Evolutionary conservation across 2,888 invertebrate species (phyloP).

Genomic region (Polietes domitor): DNA sequence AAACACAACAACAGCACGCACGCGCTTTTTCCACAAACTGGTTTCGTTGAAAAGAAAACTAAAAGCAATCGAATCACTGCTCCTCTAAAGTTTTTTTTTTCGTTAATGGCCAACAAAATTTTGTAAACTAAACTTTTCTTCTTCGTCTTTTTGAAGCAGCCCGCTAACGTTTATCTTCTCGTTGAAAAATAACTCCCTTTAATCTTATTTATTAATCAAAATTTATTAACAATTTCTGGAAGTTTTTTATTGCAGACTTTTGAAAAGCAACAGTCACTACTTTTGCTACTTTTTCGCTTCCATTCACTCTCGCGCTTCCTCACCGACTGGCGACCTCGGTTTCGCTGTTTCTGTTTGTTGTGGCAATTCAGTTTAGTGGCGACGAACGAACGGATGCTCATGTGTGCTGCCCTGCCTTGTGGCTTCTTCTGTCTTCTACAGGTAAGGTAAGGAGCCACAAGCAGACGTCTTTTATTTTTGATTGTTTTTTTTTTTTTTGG

Average conservation of each 20-base stretch:
- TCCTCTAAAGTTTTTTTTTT: slow-evolving; percentile 16
- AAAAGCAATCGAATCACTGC: slow-evolving; percentile 27
- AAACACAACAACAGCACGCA: slow-evolving; percentile 50
- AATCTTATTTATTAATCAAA: not conserved
- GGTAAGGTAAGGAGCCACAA: too few species aligned
- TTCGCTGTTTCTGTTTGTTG: slow-evolving; percentile 46
- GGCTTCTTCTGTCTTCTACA: slow-evolving; percentile 18
- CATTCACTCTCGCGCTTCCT: slow-evolving; percentile 67
- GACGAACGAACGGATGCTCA: slow-evolving; percentile 14
- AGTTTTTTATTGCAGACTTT: not conserved
- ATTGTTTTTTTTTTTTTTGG: slow-evolving; percentile 30
- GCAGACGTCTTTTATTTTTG: slow-evolving; percentile 35
- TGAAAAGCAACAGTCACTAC: not conserved
- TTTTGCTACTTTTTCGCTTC: slow-evolving; percentile 52
- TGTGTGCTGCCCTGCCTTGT: slow-evolving; percentile 18
- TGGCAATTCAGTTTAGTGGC: slow-evolving; percentile 46
- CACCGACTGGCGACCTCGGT: slow-evolving; percentile 55
- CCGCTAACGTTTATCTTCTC: not conserved
- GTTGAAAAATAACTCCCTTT: not conserved
- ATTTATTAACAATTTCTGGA: not conserved
- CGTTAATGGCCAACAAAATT: not conserved
- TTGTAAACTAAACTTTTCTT: slow-evolving; percentile 4
- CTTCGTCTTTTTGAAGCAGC: not conserved
- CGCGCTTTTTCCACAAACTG: slow-evolving; percentile 65
- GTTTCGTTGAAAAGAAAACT: slow-evolving; percentile 43